Evolutionary conservation across 2,797 vertebrate species (phyloP).

Genomic region (Cygnus olor): DNA sequence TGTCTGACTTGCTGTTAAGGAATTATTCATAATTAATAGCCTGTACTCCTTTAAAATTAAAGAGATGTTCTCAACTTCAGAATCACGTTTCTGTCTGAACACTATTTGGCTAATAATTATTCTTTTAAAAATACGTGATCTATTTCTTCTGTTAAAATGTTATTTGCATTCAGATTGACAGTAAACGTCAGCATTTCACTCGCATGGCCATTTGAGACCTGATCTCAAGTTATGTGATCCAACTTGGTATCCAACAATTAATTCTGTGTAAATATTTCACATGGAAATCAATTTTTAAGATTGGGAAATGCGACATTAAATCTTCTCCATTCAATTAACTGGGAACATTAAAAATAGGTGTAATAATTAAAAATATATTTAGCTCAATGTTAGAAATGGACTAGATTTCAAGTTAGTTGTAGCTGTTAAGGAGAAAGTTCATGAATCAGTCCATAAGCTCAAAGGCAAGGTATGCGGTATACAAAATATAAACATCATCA

Average conservation of each 20-base stretch:
- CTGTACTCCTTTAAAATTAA: background rate
- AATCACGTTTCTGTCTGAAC: background rate
- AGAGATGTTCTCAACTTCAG: background rate
- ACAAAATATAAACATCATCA: background rate
- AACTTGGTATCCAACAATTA: background rate
- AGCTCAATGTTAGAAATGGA: background rate
- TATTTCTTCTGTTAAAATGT: background rate
- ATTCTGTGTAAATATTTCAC: slow-evolving; percentile 17
- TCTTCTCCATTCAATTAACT: background rate
- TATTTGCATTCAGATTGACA: background rate
- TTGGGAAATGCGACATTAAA: background rate
- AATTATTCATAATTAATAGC: background rate
- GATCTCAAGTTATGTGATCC: background rate
- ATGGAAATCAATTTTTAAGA: background rate
- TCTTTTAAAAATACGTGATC: background rate
- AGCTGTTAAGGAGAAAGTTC: background rate
- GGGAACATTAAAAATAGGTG: background rate
- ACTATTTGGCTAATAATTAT: background rate
- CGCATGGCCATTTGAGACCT: background rate
- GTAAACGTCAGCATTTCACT: background rate
- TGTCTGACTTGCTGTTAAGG: background rate
- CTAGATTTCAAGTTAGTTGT: background rate
- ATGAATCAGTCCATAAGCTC: background rate
- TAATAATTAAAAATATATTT: background rate
- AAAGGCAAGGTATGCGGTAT: background rate